Evolutionary conservation across 2,113 vertebrate species (phyloP).

Genomic region (Empidonax alnorum): DNA sequence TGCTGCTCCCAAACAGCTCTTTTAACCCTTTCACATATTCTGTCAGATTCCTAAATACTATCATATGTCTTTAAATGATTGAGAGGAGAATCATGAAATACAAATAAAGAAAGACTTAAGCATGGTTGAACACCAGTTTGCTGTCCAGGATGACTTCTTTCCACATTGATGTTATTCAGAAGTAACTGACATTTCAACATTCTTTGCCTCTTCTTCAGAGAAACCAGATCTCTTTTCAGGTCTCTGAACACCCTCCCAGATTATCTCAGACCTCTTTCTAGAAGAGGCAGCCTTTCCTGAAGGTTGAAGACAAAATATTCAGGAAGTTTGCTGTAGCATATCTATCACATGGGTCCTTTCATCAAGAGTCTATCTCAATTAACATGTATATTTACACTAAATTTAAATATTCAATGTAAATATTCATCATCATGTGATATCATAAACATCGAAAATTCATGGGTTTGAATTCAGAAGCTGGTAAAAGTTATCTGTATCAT

Average conservation of each 20-base stretch:
- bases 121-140: background rate
- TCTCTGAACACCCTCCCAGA: background rate
- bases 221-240: background rate
- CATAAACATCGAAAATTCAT: background rate
- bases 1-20: background rate
- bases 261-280: background rate
- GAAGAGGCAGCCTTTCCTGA: background rate
- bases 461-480: background rate
- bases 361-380: background rate
- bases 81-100: background rate
- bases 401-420: background rate
- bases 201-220: background rate
- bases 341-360: background rate
- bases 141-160: background rate
- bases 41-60: background rate
- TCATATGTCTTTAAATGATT: background rate
- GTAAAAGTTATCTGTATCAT: background rate
- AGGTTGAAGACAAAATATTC: background rate
- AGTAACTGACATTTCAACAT: background rate
- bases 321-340: background rate
- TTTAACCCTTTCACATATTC: background rate
- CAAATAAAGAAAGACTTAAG: background rate
- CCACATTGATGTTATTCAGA: background rate
- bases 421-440: background rate
- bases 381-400: background rate